phyloP scores from a whole-genome alignment of 2,888 invertebrate genomes.

The Ornithoptera alexandrae region DNA sequence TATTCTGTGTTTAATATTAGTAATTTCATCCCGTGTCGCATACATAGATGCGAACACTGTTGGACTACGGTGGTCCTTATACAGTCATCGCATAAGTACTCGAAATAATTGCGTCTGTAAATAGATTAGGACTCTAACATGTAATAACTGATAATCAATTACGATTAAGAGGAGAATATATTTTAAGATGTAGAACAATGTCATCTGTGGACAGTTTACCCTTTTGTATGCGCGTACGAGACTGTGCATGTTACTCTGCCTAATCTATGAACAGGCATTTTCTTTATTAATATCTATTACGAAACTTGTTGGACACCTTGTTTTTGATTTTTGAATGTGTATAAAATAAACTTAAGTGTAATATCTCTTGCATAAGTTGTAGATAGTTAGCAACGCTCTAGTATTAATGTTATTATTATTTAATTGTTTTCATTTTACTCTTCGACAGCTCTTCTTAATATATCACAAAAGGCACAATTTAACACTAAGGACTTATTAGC shows the following conservation, averaged over 20 bases:
- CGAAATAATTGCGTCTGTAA: constrained; percentile 38
- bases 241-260: constrained; percentile 30
- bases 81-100: constrained; percentile 34
- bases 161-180: constrained; percentile 2
- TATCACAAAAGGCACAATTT: constrained; percentile 73
- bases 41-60: constrained; percentile 37
- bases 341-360: constrained; percentile 70
- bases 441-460: constrained; percentile 36
- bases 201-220: neutral
- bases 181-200: neutral
- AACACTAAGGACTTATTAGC: constrained; percentile 71
- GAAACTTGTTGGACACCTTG: constrained; percentile 56
- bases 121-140: constrained; percentile 46
- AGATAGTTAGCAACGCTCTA: constrained; percentile 48
- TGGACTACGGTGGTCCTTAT: constrained; percentile 28
- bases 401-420: constrained; percentile 25
- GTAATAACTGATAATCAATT: constrained; percentile 27
- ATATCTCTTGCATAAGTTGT: constrained; percentile 57
- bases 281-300: constrained; percentile 48
- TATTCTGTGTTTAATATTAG: constrained; percentile 80
- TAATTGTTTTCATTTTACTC: constrained; percentile 20
- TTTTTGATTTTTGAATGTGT: constrained; percentile 63
- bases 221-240: neutral
- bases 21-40: constrained; percentile 63
- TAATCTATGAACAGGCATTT: constrained; percentile 42